Percentiles rank a stretch among this genome's conserved stretches.
Evolutionary conservation across 2,113 vertebrate genomes (phyloP).

Genomic region (Pipa parva): DNA sequence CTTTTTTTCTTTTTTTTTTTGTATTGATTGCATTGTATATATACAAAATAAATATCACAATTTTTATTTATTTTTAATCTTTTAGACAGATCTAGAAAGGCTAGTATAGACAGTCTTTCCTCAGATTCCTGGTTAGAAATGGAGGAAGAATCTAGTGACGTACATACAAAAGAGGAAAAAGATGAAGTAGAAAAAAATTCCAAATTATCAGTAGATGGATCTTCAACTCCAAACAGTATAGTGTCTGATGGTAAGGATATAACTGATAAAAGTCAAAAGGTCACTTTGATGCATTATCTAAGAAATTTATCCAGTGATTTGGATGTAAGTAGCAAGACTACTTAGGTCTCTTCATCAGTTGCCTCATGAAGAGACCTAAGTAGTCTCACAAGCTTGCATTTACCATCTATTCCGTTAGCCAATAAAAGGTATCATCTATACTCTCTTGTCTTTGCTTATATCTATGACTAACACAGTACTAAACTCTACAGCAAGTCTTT

Average conservation of each 20-base stretch:
- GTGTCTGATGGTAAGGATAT: slow-evolving; percentile 63
- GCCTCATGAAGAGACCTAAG: no score
- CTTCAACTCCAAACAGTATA: slow-evolving; percentile 64
- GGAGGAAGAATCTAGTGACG: slow-evolving; percentile 83
- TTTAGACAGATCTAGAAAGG: slow-evolving; percentile 76
- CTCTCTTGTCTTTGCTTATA: no score
- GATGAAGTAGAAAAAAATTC: slow-evolving; percentile 55
- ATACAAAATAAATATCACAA: no score
- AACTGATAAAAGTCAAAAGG: slow-evolving; percentile 62
- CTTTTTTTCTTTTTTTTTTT: no score
- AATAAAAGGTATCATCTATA: no score
- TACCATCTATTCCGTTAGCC: no score
- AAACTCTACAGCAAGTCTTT: no score
- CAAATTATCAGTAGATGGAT: slow-evolving; percentile 57
- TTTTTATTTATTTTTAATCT: not conserved
- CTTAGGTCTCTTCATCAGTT: no score
- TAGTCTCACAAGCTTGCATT: no score
- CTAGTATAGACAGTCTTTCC: slow-evolving; percentile 76
- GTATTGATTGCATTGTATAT: no score
- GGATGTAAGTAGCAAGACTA: slow-evolving; percentile 75
- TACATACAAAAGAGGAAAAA: slow-evolving; percentile 66
- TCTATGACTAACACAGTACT: no score
- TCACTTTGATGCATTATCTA: slow-evolving; percentile 60
- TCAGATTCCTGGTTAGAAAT: slow-evolving; percentile 85
- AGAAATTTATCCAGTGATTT: slow-evolving; percentile 77